Conservation (phyloP, 2,888 invertebrate species). For the Hypomecis punctinalis region DNA sequence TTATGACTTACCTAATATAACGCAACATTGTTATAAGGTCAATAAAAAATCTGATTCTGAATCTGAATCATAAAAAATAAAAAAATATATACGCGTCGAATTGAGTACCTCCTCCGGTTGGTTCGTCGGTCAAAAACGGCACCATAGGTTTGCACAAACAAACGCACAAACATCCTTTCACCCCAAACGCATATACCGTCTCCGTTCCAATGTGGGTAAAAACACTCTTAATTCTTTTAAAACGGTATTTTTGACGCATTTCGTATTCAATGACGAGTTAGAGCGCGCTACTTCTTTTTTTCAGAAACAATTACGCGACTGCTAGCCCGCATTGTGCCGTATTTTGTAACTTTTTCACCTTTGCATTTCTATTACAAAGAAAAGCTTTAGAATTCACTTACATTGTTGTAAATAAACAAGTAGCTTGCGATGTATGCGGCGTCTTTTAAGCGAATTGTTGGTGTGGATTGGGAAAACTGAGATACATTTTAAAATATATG, state of each 20-base stretch:
- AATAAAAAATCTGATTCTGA: no score
- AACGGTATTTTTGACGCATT: slow-evolving; percentile 4
- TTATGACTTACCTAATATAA: no score
- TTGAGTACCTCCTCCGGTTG: no score
- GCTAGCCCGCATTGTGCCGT: slow-evolving; percentile 10
- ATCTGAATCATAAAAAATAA: no score
- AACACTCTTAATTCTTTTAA: no score
- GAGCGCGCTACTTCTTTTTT: slow-evolving; percentile 32
- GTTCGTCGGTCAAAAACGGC: no score
- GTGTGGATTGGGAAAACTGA: slow-evolving; percentile 22
- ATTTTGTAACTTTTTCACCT: slow-evolving; percentile 16
- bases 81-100: no score
- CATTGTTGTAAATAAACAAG: slow-evolving; percentile 18
- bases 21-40: no score
- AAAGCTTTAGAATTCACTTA: slow-evolving; percentile 29
- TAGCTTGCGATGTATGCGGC: slow-evolving; percentile 2
- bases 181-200: no score
- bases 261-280: slow-evolving; percentile 2
- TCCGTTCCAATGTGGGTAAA: no score
- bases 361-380: slow-evolving; percentile 23
- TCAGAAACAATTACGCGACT: slow-evolving; percentile 34
- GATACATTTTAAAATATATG: slow-evolving; percentile 21
- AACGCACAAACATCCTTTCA: no score
- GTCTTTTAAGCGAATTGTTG: slow-evolving; percentile 11
- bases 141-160: no score